Evolutionary conservation across 2,113 vertebrate species (phyloP), one percentile per base, ranked within the genome.

Genomic region (Saccopteryx bilineata): DNA sequence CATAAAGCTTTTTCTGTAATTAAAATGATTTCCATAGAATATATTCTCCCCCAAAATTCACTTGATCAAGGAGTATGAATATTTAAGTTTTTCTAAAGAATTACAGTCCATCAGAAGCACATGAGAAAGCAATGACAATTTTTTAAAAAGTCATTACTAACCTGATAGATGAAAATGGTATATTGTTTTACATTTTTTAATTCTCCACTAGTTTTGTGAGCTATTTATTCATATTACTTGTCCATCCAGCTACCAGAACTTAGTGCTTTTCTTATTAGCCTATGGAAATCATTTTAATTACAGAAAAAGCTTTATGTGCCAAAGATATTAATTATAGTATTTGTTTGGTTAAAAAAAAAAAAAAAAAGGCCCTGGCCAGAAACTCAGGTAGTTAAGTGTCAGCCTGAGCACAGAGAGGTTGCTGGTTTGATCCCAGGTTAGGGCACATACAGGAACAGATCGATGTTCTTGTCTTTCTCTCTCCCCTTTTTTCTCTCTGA

Each of bases 31-130:
- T 75, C 48, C 24, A 56, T 12, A 75, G 13, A 1, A 56, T 75
- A 75, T 24, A 84, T 66, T 84, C 69, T 84, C 69, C 61, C 46
- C 31, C 75, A 66, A 92, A 60, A 83, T 83, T 52, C 72, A 74
- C 69, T 18, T 92, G 58, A 33, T 65, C 60, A 65, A 75, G 9
- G 24, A 24, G n/a, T 75, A 75, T 31, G n/a, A 84, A 5, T 83
- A 83, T 54, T 63, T 65, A 31, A 92, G 39, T 24, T 75, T 46
- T 75, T 65, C 48, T 56, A 76, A 56, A 31, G 39, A 82, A 52
- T 48, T 72, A n/a, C 2, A 82, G 18, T 52, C 17, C 24, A 56
- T 50, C 17, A 65, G 69, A 65, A 92, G 46, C 68, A 75, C 48
- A 39, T 23, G 15, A 84, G 24, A 84, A 54, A 84, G n/a, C 48